Evolutionary conservation across 2,797 vertebrate species (phyloP).

Genomic region (Clangula hyemalis): DNA sequence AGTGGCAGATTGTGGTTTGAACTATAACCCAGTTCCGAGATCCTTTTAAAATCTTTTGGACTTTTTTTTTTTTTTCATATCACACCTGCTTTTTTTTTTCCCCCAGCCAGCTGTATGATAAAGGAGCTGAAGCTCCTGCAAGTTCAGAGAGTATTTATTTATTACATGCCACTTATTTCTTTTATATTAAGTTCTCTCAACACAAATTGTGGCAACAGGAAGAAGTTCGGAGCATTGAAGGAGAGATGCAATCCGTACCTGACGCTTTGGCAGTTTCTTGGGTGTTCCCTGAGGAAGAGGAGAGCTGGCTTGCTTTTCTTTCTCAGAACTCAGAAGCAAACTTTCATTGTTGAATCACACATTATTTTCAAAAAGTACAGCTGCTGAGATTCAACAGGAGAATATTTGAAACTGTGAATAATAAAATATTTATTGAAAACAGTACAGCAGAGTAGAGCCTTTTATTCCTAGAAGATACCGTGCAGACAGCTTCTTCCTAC

Average conservation of each 20-base stretch:
- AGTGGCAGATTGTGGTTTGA: background rate
- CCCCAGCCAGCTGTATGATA: background rate
- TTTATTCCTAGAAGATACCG: background rate
- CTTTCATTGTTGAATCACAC: background rate
- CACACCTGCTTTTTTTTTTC: background rate
- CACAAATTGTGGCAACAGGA: fast-evolving
- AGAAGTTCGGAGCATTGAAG: background rate
- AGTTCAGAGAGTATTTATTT: background rate
- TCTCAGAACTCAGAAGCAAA: background rate
- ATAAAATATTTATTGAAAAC: constrained; percentile 4
- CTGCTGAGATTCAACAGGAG: background rate
- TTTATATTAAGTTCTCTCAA: background rate
- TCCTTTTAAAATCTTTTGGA: too few relatives aligned
- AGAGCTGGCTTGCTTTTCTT: background rate
- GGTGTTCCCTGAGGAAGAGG: background rate
- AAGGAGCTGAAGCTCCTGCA: background rate
- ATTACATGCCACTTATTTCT: background rate
- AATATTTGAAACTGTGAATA: background rate
- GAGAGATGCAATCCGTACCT: background rate
- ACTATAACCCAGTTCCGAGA: background rate
- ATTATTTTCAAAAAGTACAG: background rate
- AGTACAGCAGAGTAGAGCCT: background rate
- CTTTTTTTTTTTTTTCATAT: too few relatives aligned
- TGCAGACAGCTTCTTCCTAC: background rate
- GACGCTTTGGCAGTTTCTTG: fast-evolving